phyloP scores from a whole-genome alignment of 2,113 vertebrate species.

The Chamaea fasciata region DNA sequence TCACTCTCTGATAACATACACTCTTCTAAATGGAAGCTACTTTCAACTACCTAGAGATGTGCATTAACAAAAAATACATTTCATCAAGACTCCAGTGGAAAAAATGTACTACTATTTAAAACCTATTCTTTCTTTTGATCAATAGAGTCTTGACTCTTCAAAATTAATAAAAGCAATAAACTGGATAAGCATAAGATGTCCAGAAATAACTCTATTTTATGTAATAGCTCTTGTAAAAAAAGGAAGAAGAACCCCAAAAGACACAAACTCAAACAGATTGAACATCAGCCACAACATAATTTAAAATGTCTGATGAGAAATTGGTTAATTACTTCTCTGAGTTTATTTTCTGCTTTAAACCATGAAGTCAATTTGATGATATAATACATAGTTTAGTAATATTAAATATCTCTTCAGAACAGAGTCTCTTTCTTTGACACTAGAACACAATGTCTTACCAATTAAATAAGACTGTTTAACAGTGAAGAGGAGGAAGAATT shows the following conservation, averaged over 20 bases:
- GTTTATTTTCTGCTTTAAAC: not conserved
- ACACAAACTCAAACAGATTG: not conserved
- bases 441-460: not conserved
- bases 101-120: not conserved
- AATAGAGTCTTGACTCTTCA: not conserved
- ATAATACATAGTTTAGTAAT: not conserved
- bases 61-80: not conserved
- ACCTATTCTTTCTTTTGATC: not conserved
- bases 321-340: not conserved
- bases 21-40: not conserved
- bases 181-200: not conserved
- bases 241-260: not conserved
- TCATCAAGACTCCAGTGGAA: not conserved
- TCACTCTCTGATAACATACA: not conserved
- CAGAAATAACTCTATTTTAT: not conserved
- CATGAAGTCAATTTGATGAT: not conserved
- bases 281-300: not conserved
- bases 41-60: not conserved
- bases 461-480: not conserved
- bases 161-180: not conserved
- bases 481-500: not conserved
- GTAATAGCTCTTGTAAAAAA: not conserved
- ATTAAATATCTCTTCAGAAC: not conserved
- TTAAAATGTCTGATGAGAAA: not conserved
- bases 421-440: not conserved